Base-by-base conservation (phyloP, 2,113 vertebrate species). In the Pachycephala philippinensis region DNA sequence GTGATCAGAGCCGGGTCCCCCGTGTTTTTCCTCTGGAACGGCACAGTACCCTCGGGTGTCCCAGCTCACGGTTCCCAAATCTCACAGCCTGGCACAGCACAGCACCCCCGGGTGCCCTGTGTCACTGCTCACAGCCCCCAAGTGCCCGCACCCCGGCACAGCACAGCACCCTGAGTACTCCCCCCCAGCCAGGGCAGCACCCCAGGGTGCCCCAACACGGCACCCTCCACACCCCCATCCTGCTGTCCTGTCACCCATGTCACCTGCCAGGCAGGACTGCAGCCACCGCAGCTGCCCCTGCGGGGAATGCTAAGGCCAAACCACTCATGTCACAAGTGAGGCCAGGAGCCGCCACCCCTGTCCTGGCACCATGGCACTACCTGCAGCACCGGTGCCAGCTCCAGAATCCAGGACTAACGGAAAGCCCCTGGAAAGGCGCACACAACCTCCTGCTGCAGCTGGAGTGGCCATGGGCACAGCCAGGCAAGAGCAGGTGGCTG, bases 401-500 rank as follows among this genome's bases (percentile, higher is more conserved):
- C 39, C 6, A 1, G 0, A 72, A 53, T 15, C 4, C 6, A 61
- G 37, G 15, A 60, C 53, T 30, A 20, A 79, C 0, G 15, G 52
- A 44, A 65, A 88, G 49, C 11, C 50, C 54, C n/a, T 12, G 65
- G 59, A 60, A 91, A 79, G 40, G 42, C 15, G 5, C 74, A 26
- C 2, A 11, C 1, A 1, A 31, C 31, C 5, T 33, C 76, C 68
- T 0, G 2, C 50, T 21, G 49, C 3, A 4, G 27, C 60, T 11
- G 78, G n/a, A 39, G 52, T 1, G 2, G 78, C 44, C 3, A 26
- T 0, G 1, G 76, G 45, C 24, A 2, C 74, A 30, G 40, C 11
- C 0, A 0, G 45, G 56, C 0, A 2, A 78, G 26, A 75, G 57
- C 35, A 47, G 57, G 61, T 22, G 45, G 17, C 60, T 2, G 2